Evolutionary conservation across 2,797 vertebrate species (phyloP).

Genomic region (Malacoraja senta): DNA sequence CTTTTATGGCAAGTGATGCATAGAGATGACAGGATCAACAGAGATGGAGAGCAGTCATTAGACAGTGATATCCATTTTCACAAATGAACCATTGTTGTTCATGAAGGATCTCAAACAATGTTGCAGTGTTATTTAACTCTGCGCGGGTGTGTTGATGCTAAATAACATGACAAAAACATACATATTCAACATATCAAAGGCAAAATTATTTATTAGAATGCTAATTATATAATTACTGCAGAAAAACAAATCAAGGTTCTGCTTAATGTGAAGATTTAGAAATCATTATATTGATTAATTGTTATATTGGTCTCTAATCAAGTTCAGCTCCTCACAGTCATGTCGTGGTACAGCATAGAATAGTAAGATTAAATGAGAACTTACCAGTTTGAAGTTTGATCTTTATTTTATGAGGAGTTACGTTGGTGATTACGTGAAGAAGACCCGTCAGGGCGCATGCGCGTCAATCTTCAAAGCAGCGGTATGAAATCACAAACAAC

Average conservation of each 20-base stretch:
- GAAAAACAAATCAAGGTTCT: background rate
- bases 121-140: background rate
- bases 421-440: no score
- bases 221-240: background rate
- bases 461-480: no score
- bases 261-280: background rate
- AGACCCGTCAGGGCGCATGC: no score
- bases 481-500: no score
- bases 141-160: background rate
- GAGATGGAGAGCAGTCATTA: constrained; percentile 4
- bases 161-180: background rate
- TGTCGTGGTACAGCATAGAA: no score
- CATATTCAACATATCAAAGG: background rate
- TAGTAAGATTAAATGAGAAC: no score
- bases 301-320: no score
- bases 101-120: background rate
- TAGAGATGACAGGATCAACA: constrained; percentile 13
- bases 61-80: background rate
- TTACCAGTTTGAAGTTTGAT: no score
- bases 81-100: background rate
- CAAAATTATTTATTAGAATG: background rate
- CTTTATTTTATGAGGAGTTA: no score
- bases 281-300: background rate
- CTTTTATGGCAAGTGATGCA: constrained; percentile 4
- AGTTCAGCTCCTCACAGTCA: no score